These are phyloP conservation scores for Smutsia temminckii DNA, from an alignment of 2,797 vertebrate genomes.

Conservation along the genomic window DNA sequence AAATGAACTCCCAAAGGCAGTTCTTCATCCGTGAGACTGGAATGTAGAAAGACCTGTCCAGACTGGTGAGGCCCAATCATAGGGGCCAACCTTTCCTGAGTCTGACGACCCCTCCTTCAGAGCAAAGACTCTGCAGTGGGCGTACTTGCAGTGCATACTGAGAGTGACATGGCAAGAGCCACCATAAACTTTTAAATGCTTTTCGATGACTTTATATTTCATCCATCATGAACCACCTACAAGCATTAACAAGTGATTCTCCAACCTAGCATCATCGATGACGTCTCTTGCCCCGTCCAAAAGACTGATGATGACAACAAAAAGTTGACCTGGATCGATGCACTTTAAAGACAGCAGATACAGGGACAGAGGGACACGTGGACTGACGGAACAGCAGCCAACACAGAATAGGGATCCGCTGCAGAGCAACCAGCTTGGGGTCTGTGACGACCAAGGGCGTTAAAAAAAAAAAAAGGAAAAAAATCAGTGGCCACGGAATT, in stretches of 20 bases:
- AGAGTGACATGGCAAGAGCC: neutral
- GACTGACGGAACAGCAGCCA: neutral
- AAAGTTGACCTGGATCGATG: neutral
- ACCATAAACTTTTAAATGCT: neutral
- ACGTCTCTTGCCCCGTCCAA: neutral
- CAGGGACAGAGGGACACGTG: neutral
- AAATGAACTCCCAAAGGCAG: neutral
- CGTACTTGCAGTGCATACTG: accelerated
- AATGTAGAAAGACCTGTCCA: constrained; percentile 53
- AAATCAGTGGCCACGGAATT: neutral
- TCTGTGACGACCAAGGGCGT: neutral
- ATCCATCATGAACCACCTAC: neutral
- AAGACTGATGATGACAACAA: neutral
- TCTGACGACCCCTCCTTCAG: neutral
- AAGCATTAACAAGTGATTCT: neutral
- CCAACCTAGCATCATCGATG: neutral
- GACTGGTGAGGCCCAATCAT: neutral
- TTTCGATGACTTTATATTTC: neutral
- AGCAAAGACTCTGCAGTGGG: neutral
- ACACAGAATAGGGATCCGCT: neutral
- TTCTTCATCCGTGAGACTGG: neutral
- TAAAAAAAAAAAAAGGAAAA: neutral
- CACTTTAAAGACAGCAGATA: neutral
- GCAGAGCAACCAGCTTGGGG: too few species aligned
- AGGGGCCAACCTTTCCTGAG: neutral